Evolutionary conservation across 2,888 invertebrate species (phyloP), one percentile per base, ranked within the genome.

Genomic region (Tubulanus polymorphus): DNA sequence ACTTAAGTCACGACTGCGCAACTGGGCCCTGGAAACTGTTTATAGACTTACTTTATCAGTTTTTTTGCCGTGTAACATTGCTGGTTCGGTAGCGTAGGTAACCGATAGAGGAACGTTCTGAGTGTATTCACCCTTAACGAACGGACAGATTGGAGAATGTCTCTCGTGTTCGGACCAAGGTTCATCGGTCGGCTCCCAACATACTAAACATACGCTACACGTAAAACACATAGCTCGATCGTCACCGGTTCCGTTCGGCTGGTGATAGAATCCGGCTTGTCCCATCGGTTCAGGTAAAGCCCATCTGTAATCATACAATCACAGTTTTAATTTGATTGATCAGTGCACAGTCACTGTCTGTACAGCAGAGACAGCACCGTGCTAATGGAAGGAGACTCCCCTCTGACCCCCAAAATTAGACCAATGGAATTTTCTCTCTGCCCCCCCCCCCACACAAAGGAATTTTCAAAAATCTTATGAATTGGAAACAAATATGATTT

Each of bases 131-230:
- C 93, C 93, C 76, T 91, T 87, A 1, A 95, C 92, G 79, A 93
- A 93, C 0, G 93, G 92, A 75, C 95, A 95, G 68, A 86, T 87
- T 15, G 94, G 91, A 3, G 93, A 93, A 77, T 95, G 94, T 2
- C 94, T 84, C 80, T 93, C 94, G 75, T 95, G 94, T 77, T 95
- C 94, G 63, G 93, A 93, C 93, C 94, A 94, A 1, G 95, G 95
- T 75, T 95, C 94, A 80, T 95, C 94, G 0, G 91, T 91, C 70
- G 93, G 90, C 81, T 95, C 95, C 95, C 95, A 95, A 81, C 91
- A 92, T 5, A 95, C 93, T 26, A 95, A 84, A 75, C 94, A 95
- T 10, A 94, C 92, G 70, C 88, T 89, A 79, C 95, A 95, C 0
- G 91, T 92, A 80, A 95, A 95, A 77, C 95, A 95, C 90, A 94